Percentiles rank a stretch among this genome's conserved stretches.
These are phyloP conservation scores for Rhipidura dahli DNA, from an alignment of 2,113 vertebrate genomes.

Conservation along the genomic window DNA sequence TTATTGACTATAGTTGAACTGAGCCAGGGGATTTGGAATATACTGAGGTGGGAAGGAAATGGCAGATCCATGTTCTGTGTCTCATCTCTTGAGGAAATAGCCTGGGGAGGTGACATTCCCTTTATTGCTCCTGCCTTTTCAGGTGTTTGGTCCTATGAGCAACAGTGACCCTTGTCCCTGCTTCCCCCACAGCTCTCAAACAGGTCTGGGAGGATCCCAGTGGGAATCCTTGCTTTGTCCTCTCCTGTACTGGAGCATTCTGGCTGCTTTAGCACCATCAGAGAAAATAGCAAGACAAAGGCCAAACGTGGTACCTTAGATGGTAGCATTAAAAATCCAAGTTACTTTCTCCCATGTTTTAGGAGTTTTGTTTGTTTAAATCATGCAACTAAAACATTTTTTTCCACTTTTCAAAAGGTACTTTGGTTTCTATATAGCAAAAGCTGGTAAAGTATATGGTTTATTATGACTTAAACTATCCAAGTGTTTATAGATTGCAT, in stretches of 20 bases:
- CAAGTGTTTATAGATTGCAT: background rate
- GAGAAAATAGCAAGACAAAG: background rate
- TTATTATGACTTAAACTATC: background rate
- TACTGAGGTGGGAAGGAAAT: background rate
- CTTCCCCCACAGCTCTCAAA: background rate
- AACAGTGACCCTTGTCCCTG: background rate
- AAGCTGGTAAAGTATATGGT: background rate
- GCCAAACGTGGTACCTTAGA: background rate
- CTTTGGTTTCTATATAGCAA: background rate
- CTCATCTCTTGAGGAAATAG: background rate
- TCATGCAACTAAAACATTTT: background rate
- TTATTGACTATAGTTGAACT: background rate
- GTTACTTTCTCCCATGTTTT: background rate
- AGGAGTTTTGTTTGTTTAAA: background rate
- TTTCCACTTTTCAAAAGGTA: background rate
- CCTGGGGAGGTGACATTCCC: background rate
- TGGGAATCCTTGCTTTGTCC: background rate
- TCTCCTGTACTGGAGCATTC: background rate
- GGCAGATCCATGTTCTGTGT: background rate
- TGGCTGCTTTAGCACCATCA: background rate
- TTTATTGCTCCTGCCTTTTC: background rate
- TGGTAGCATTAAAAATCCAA: background rate
- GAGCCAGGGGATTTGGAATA: background rate
- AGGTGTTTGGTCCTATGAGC: background rate
- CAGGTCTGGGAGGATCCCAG: background rate